These are phyloP conservation scores for Notiomystis cincta DNA, from an alignment of 2,113 vertebrate species.

Conservation along the genomic window DNA sequence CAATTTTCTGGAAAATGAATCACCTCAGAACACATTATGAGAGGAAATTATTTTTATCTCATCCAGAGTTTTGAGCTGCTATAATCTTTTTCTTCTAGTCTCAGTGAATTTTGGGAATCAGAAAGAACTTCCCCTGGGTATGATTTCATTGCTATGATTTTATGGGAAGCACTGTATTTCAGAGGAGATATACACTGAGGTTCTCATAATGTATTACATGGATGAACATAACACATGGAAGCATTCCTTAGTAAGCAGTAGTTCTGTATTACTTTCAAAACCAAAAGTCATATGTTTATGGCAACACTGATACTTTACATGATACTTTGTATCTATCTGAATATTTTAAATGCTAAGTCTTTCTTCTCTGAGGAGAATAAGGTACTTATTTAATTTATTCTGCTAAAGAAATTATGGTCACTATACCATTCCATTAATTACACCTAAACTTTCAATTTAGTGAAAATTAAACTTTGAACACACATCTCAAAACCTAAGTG, in stretches of 20 bases:
- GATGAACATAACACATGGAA: neutral
- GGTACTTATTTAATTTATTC: neutral
- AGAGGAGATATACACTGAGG: neutral
- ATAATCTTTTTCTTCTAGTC: neutral
- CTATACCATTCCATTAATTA: neutral
- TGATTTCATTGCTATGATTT: neutral
- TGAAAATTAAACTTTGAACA: neutral
- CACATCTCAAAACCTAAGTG: neutral
- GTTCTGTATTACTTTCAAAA: neutral
- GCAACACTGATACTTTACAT: neutral
- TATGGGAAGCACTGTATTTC: neutral
- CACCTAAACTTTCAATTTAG: neutral
- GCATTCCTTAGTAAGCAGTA: neutral
- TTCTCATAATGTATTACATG: neutral
- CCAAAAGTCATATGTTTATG: accelerated
- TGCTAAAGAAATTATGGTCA: neutral
- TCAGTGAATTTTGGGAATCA: neutral
- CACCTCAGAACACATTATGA: neutral
- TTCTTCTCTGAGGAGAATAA: neutral
- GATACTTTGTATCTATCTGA: neutral
- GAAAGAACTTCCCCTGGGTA: neutral
- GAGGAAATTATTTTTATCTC: neutral
- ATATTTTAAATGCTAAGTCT: neutral
- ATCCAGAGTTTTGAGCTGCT: neutral
- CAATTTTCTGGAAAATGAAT: neutral